Conservation (phyloP, 2,797 vertebrate genomes). For the Gymnodraco acuticeps region DNA sequence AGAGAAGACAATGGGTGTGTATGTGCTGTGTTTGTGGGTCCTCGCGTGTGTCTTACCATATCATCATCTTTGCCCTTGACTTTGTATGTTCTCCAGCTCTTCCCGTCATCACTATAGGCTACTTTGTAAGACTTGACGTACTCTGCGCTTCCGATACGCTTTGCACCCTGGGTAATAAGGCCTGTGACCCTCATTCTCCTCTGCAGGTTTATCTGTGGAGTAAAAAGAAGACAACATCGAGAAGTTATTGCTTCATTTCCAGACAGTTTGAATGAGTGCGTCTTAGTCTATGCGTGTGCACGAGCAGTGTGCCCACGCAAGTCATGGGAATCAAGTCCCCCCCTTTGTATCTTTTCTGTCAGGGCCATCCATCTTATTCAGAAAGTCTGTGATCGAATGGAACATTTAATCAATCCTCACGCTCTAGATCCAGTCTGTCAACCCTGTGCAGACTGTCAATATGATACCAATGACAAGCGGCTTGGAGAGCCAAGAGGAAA, state of each 20-base stretch:
- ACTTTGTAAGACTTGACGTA: slow-evolving; percentile 99
- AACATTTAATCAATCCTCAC: slow-evolving; percentile 74
- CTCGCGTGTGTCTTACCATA: slow-evolving; percentile 88
- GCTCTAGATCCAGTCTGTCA: slow-evolving; percentile 64
- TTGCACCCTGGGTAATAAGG: slow-evolving; percentile 98
- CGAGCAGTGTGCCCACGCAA: slow-evolving; percentile 2
- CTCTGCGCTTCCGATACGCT: slow-evolving; percentile 97
- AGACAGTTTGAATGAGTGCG: slow-evolving; percentile 1
- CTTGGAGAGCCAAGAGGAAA: slow-evolving; percentile 38
- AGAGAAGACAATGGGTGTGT: slow-evolving; percentile 22
- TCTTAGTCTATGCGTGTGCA: not conserved
- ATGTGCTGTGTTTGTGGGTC: slow-evolving; percentile 16
- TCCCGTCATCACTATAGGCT: slow-evolving; percentile 96
- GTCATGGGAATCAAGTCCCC: slow-evolving; percentile 54
- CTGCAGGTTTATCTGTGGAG: slow-evolving; percentile 95
- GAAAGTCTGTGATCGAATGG: slow-evolving; percentile 63
- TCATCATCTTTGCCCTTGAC: slow-evolving; percentile 95
- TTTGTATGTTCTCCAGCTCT: slow-evolving; percentile 96
- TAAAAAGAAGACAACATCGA: slow-evolving; percentile 28
- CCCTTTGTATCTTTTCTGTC: slow-evolving; percentile 64
- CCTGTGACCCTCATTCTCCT: slow-evolving; percentile 98
- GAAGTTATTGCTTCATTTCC: slow-evolving; percentile 31
- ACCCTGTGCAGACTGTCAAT: slow-evolving; percentile 60
- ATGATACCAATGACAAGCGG: slow-evolving; percentile 57
- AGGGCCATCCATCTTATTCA: slow-evolving; percentile 76